These are phyloP conservation scores for Cosmia trapezina DNA, from an alignment of 2,888 invertebrate genomes.

Conservation along the genomic window DNA sequence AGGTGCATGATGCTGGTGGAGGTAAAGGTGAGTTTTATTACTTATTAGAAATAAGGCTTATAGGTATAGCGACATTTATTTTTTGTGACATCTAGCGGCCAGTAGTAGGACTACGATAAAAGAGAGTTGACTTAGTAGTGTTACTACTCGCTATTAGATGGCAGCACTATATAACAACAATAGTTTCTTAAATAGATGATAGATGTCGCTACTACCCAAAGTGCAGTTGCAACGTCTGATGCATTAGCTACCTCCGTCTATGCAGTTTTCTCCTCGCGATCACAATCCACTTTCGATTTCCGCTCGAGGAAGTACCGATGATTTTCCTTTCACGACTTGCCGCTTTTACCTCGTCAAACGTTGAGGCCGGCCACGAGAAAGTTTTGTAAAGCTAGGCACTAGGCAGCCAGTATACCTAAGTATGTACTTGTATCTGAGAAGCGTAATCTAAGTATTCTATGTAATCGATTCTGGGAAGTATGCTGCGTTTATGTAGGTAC, in stretches of 20 bases:
- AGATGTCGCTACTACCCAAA: conserved; percentile 75
- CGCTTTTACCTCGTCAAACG: conserved; percentile 82
- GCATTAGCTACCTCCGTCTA: conserved; percentile 50
- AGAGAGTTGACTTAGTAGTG: conserved; percentile 30
- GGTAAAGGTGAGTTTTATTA: conserved; percentile 88
- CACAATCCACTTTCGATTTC: conserved; percentile 88
- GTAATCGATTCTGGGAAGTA: conserved; percentile 36
- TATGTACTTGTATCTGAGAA: conserved; percentile 11
- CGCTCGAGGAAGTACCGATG: conserved; percentile 86
- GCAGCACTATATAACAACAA: conserved; percentile 55
- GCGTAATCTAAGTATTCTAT: conserved; percentile 26
- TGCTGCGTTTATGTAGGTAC: not conserved
- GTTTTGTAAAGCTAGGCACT: conserved; percentile 67
- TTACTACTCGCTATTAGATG: conserved; percentile 70
- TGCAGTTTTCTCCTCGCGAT: conserved; percentile 85
- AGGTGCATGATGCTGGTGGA: conserved; percentile 89
- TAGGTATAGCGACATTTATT: not conserved
- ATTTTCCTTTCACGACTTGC: conserved; percentile 87
- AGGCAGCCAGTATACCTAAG: conserved; percentile 24
- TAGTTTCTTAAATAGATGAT: conserved; percentile 45
- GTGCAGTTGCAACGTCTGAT: conserved; percentile 40
- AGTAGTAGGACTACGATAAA: conserved; percentile 30
- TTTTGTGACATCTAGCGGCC: conserved; percentile 16
- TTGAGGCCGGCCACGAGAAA: conserved; percentile 72
- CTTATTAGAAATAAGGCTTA: conserved; percentile 59